A percentile compares a stretch with the other conserved stretches of the same genome.
phyloP scores from a whole-genome alignment of 2,797 vertebrate genomes.

The Myotis planiceps region DNA sequence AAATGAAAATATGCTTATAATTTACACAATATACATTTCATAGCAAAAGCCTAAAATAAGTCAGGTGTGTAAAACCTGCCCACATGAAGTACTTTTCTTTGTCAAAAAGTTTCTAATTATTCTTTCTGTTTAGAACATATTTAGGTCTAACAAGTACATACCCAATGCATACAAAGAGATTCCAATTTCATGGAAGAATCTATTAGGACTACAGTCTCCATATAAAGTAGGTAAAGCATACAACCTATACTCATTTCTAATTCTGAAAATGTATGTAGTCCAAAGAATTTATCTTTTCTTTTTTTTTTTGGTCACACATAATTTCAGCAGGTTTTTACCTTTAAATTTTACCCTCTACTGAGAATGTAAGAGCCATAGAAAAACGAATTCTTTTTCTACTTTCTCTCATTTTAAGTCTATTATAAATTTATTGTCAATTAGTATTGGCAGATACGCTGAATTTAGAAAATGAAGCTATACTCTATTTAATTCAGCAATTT shows the following conservation, averaged over 20 bases:
- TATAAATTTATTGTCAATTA: not conserved
- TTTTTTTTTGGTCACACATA: not conserved
- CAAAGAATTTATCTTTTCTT: not conserved
- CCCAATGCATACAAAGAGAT: not conserved
- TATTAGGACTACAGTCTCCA: not conserved
- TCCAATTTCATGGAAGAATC: not conserved
- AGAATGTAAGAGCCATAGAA: not conserved
- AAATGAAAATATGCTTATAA: conserved; percentile 47
- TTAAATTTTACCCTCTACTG: conserved; percentile 5
- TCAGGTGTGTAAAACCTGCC: not conserved
- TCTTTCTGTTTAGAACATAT: not conserved
- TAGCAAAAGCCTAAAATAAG: not conserved
- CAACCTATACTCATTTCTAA: not conserved
- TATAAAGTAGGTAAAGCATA: not conserved
- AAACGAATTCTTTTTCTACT: not conserved
- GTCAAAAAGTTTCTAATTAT: not conserved
- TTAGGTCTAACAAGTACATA: not conserved
- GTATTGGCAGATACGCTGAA: not conserved
- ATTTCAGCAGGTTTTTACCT: not conserved
- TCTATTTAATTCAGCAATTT: not conserved
- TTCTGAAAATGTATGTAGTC: not conserved
- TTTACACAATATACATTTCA: not conserved
- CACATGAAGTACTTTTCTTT: not conserved
- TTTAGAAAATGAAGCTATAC: not conserved
- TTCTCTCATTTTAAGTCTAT: not conserved